Evolutionary conservation across 1,140 invertebrate species (phyloP), one percentile per base, ranked within the genome.

Genomic region (Drosophila truncata): DNA sequence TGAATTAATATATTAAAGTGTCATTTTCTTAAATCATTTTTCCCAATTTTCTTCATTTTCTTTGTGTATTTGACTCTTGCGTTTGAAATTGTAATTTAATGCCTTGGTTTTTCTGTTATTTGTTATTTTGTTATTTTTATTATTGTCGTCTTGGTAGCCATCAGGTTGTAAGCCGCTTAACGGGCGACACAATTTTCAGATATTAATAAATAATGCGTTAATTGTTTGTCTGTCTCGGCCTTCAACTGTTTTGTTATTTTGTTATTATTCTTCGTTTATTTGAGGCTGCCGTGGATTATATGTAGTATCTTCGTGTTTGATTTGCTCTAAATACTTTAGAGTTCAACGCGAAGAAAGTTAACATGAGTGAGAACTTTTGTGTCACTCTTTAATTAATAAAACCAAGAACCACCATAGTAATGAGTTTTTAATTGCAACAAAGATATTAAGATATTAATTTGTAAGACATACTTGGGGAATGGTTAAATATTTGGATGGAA

Each of bases 281-380:
- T 57, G 57, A 50, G 46, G 7, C 41, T 29, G 46, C 18, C 16
- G 29, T 13, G 3, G 18, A 52, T 14, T 14, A 20, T 60, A 23
- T 61, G 27, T 8, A 8, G 27, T 29, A 29, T 29, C 61, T 70
- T 46, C 50, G 49, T 67, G 41, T 65, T 58, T 7, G 81, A 71
- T 80, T 58, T 83, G 81, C 72, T 84, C 81, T 55, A 80, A 50
- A 77, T 83, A 79, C 60, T 66, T 44, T 61, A 18, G 47, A 37
- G 65, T 35, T 59, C 65, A 71, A 18, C 3, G 10, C 29, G 11
- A 58, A 70, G 33, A 80, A 84, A 83, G 81, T 80, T 83, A 65
- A 67, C 25, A 58, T 11, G 10, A n/a, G 10, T 41, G 46, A 5
- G 16, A 16, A 23, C 41, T n/a, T 50, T 1, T 60, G 13, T 20